Evolutionary conservation across 2,113 vertebrate species (phyloP).

Genomic region (Nesoenas mayeri): DNA sequence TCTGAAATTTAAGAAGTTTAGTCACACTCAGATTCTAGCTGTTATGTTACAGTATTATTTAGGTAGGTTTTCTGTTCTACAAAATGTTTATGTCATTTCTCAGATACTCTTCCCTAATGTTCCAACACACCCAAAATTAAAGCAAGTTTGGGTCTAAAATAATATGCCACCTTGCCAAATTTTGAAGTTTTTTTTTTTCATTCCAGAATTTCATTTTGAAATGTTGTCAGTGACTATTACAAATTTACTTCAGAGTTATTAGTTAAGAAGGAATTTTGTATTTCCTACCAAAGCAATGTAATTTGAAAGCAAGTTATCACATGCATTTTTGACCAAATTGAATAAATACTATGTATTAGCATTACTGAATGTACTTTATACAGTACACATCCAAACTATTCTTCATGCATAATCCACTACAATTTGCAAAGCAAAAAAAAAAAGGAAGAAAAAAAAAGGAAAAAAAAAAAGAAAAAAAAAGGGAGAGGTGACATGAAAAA

Average conservation of each 20-base stretch:
- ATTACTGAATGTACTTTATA: conserved; percentile 5
- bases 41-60: background rate
- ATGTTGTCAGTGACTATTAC: background rate
- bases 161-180: conserved; percentile 10
- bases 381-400: conserved; percentile 35
- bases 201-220: background rate
- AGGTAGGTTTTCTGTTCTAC: background rate
- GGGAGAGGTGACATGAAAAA: conserved; percentile 52
- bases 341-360: background rate
- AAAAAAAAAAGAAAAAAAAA: background rate
- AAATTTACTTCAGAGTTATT: background rate
- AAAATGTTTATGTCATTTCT: background rate
- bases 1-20: background rate
- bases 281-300: conserved; percentile 24
- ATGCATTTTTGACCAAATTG: conserved; percentile 55
- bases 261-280: conserved; percentile 32
- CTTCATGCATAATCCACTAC: conserved; percentile 16
- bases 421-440: conserved; percentile 70
- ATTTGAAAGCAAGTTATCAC: conserved; percentile 58
- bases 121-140: background rate
- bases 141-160: background rate
- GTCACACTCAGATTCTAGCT: background rate
- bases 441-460: background rate
- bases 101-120: background rate
- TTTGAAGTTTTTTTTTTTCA: background rate